Conservation (phyloP, 1,140 invertebrate species). For the Eurosta solidaginis region DNA sequence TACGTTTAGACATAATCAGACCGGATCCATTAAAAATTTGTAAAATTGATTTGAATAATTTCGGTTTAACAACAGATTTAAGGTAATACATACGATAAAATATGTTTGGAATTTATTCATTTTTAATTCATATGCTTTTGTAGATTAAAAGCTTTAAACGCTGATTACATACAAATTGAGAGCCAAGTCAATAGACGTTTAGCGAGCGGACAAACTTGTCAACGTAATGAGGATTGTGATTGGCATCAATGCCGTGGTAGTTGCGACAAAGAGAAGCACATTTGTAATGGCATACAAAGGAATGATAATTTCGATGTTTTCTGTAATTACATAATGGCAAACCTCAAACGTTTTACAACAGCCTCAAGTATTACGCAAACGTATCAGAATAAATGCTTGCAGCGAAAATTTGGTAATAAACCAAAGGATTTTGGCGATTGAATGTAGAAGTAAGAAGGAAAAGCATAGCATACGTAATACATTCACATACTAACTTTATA, state of each 20-base stretch:
- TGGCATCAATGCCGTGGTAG: conserved; percentile 49
- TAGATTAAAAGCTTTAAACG: conserved; percentile 52
- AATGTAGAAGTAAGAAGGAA: no score
- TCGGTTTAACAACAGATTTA: conserved; percentile 47
- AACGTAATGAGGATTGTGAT: conserved; percentile 44
- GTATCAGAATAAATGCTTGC: not conserved
- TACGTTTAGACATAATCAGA: conserved; percentile 53
- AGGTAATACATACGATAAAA: conserved; percentile 14
- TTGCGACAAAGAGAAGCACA: conserved; percentile 42
- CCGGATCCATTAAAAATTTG: conserved; percentile 56
- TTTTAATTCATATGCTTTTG: no score
- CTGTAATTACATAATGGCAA: conserved; percentile 47
- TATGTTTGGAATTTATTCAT: not conserved
- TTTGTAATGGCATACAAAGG: conserved; percentile 50
- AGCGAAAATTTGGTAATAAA: not conserved
- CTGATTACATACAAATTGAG: conserved; percentile 49
- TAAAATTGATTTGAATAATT: conserved; percentile 52
- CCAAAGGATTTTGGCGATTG: not conserved
- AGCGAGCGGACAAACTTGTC: conserved; percentile 45
- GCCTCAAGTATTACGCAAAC: not conserved
- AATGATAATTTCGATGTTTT: conserved; percentile 57
- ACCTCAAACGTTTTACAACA: conserved; percentile 45
- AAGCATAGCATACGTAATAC: no score
- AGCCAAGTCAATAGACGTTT: conserved; percentile 51
- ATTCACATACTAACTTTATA: conserved; percentile 1